Evolutionary conservation across 2,888 invertebrate species (phyloP), one percentile per base, ranked within the genome.

Genomic region (Hipparchia semele): DNA sequence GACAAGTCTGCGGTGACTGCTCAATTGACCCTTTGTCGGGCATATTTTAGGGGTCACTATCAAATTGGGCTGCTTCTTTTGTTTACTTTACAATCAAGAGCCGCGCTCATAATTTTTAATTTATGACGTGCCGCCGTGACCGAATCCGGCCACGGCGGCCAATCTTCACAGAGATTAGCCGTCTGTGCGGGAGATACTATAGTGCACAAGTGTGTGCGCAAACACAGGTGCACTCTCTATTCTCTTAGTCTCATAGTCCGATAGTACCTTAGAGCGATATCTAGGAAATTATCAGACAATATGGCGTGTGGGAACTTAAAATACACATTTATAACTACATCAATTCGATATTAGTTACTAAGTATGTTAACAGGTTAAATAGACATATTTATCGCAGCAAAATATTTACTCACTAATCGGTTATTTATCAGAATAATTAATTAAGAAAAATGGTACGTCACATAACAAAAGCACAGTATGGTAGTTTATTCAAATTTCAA

Each of bases 11-110:
- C 12, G 58, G 58, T 68, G 23, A 59, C 5, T 10, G 9, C 23
- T 51, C 58, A 68, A 68, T 68, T 68, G 68, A 68, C 68, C 58
- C 68, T 12, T 12, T 13, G 23, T 13, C 68, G 54, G 67, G 4
- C 39, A 56, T 56, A 45, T 68, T 49, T 46, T 49, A 58, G 49
- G 68, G 66, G 54, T 56, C 64, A 56, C 67, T 67, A 65, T 33
- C 67, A 67, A 56, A 56, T 56, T 67, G 67, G 51, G 5, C 56
- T 6, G 67, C 53, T 54, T 39, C 67, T 67, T 67, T 45, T 54
- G 66, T 66, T 54, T 54, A 46, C 12, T 9, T 39, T 12, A 45
- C 12, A 39, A 39, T 60, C 12, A 39, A 56, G 39, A 39, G 39
- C 39, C 39, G 39, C 39, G 39, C 39, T 4, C 39, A 39, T 39